Evolutionary conservation across 2,888 invertebrate species (phyloP).

Genomic region (Sinotaia quadrata): DNA sequence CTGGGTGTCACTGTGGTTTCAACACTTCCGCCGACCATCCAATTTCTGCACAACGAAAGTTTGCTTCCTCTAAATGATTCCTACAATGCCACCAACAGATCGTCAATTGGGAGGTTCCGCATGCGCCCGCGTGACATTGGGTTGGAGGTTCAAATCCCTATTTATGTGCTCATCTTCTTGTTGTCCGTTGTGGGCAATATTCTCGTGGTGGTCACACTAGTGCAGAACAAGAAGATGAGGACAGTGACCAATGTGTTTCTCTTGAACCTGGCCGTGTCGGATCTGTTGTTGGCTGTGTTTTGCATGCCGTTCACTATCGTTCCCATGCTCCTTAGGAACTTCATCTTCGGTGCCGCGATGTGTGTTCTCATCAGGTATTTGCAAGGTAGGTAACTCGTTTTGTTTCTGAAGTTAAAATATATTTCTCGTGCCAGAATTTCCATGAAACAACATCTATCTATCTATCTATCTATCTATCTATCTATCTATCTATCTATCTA

Average conservation of each 20-base stretch:
- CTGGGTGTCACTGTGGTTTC: neutral
- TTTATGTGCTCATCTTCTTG: slow-evolving; percentile 84
- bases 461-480: no score
- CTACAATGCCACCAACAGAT: neutral
- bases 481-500: no score
- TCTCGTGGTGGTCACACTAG: slow-evolving; percentile 81
- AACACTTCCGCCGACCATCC: no score
- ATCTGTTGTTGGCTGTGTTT: slow-evolving; percentile 85
- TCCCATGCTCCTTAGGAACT: slow-evolving; percentile 79
- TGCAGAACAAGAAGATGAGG: slow-evolving; percentile 74
- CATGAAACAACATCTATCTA: no score
- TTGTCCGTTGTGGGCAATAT: slow-evolving; percentile 86
- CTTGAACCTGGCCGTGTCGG: slow-evolving; percentile 77
- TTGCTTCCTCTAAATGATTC: no score
- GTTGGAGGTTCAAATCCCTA: slow-evolving; percentile 75
- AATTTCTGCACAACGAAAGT: no score
- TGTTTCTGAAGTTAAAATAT: no score
- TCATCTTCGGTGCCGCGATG: slow-evolving; percentile 82
- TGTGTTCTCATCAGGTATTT: slow-evolving; percentile 83
- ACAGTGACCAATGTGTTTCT: slow-evolving; percentile 76
- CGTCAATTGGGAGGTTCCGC: neutral
- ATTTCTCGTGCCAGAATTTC: no score
- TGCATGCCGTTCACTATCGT: slow-evolving; percentile 86
- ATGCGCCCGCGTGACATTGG: slow-evolving; percentile 6
- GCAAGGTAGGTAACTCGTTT: slow-evolving; percentile 79